These are phyloP conservation scores for Emydocephalus ijimae DNA, from an alignment of 2,113 vertebrate species.

Conservation along the genomic window DNA sequence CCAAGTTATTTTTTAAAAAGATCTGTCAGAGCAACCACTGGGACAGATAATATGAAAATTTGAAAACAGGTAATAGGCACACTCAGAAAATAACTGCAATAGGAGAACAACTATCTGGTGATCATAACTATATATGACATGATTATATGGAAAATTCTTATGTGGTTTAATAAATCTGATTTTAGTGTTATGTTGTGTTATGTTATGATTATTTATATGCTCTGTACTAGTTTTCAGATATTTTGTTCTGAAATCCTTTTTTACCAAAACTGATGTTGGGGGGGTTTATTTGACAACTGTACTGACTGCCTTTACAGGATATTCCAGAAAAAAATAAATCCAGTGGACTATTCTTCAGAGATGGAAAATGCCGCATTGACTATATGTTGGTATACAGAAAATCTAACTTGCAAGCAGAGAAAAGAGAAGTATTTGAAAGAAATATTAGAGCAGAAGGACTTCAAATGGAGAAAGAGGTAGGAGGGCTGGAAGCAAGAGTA, in stretches of 20 bases:
- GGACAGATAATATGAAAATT: neutral
- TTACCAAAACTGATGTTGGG: neutral
- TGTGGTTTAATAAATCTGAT: neutral
- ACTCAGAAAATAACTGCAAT: neutral
- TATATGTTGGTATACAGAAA: conserved; percentile 93
- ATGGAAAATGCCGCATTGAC: conserved; percentile 87
- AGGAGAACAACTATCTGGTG: neutral
- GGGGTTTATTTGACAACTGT: neutral
- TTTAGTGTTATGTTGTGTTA: neutral
- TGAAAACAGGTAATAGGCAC: neutral
- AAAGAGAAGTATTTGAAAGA: conserved; percentile 90
- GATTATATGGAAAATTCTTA: neutral
- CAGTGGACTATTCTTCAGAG: conserved; percentile 84
- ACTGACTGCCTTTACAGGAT: conserved; percentile 67
- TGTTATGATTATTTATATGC: neutral
- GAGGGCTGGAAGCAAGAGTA: neutral
- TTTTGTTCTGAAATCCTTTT: neutral
- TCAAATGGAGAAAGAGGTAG: conserved; percentile 92
- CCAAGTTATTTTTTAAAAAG: neutral
- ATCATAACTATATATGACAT: neutral
- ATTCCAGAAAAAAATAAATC: conserved; percentile 73
- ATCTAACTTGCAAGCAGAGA: conserved; percentile 82
- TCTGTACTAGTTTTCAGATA: conserved; percentile 5
- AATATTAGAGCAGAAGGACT: conserved; percentile 92
- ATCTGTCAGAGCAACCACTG: neutral